Conservation (phyloP, 2,888 invertebrate species). For the Ommatoiulus sabulosus region DNA sequence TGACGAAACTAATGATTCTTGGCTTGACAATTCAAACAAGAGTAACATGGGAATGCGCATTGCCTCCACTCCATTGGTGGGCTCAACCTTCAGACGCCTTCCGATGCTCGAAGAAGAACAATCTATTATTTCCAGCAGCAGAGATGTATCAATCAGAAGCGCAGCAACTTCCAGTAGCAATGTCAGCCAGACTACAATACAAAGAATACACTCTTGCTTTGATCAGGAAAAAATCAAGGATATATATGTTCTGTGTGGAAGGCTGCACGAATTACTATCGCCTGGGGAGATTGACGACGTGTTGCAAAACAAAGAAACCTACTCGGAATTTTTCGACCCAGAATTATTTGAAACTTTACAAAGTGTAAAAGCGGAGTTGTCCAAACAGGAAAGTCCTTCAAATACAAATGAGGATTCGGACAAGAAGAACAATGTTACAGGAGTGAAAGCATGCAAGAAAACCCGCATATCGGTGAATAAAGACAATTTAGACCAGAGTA, state of each 20-base stretch:
- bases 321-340: slow-evolving; percentile 62
- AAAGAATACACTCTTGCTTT: slow-evolving; percentile 52
- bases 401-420: background rate
- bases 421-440: background rate
- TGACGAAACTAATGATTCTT: slow-evolving; percentile 8
- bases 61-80: slow-evolving; percentile 19
- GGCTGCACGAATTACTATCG: slow-evolving; percentile 65
- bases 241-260: slow-evolving; percentile 64
- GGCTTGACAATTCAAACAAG: background rate
- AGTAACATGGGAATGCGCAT: background rate
- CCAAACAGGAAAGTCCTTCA: background rate
- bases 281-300: slow-evolving; percentile 65
- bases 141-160: background rate
- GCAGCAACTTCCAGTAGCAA: background rate
- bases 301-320: slow-evolving; percentile 64
- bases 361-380: background rate
- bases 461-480: slow-evolving; percentile 49
- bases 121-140: background rate
- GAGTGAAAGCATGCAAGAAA: slow-evolving; percentile 12
- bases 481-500: slow-evolving; percentile 52
- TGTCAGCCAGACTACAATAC: background rate
- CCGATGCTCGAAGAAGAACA: slow-evolving; percentile 35
- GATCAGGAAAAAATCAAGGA: slow-evolving; percentile 63
- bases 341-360: slow-evolving; percentile 27
- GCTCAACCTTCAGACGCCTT: background rate